Conservation (phyloP, 2,888 invertebrate species). For the Macrophya alboannulata region DNA sequence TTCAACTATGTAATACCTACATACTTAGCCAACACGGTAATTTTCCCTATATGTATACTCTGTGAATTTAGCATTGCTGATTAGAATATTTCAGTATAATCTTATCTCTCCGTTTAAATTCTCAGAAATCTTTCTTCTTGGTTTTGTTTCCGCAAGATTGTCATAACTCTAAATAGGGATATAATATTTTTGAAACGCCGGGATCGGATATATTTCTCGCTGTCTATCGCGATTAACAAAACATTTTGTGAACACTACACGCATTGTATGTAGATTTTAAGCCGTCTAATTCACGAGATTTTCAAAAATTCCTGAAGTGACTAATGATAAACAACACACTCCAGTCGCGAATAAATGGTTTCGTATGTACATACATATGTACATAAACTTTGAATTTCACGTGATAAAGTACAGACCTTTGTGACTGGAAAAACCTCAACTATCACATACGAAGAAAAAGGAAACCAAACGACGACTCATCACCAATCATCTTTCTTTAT, state of each 20-base stretch:
- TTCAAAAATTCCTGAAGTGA: neutral
- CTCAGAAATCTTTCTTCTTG: neutral
- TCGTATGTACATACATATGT: neutral
- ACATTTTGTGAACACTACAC: neutral
- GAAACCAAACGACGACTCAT: neutral
- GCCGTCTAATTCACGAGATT: neutral
- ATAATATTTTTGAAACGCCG: neutral
- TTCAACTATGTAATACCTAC: neutral
- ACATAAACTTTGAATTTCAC: neutral
- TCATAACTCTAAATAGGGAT: neutral
- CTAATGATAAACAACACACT: neutral
- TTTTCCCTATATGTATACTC: too few species aligned
- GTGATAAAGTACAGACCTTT: neutral
- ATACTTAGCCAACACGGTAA: too few species aligned
- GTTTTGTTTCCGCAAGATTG: neutral
- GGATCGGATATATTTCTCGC: neutral
- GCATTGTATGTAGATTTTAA: neutral
- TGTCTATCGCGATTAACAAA: neutral
- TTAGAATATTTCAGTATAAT: too few species aligned
- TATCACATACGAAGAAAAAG: neutral
- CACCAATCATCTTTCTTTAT: neutral
- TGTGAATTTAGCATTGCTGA: too few species aligned
- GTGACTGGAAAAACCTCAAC: neutral
- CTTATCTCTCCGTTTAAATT: neutral
- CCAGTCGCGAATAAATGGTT: neutral